phyloP scores from a whole-genome alignment of 2,113 vertebrate species.

The Leptocoma aspasia region DNA sequence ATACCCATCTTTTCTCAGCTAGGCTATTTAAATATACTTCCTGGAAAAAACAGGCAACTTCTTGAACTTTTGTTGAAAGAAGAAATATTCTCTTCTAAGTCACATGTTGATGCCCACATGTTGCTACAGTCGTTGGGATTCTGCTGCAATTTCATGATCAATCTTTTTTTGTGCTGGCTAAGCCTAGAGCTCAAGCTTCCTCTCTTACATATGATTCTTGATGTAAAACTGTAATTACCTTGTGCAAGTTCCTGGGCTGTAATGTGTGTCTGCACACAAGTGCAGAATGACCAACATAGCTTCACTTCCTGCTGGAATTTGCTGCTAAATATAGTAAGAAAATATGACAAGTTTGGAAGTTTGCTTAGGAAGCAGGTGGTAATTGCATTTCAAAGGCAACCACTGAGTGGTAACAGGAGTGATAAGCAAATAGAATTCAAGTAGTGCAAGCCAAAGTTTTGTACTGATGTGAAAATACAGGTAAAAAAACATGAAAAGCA shows the following conservation, averaged over 20 bases:
- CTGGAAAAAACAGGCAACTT: background rate
- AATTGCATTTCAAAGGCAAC: constrained; percentile 24
- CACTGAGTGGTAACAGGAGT: background rate
- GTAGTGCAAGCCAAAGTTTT: background rate
- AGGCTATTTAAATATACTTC: background rate
- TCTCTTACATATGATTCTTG: background rate
- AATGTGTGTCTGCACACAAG: background rate
- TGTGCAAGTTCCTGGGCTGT: background rate
- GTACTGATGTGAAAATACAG: background rate
- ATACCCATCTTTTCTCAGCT: background rate
- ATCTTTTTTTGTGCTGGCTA: background rate
- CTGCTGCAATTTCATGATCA: background rate
- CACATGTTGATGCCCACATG: background rate
- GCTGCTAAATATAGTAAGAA: background rate
- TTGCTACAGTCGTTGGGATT: background rate
- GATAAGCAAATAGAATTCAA: constrained; percentile 14
- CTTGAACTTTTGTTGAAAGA: background rate
- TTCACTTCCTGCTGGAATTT: background rate
- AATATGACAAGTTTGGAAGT: background rate
- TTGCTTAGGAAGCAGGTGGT: background rate
- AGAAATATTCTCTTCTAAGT: background rate
- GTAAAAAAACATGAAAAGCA: background rate
- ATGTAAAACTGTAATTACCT: background rate
- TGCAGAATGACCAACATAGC: background rate
- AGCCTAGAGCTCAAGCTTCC: background rate